Percentiles rank a stretch among this genome's conserved stretches.
Conservation (phyloP, 2,113 vertebrate species). For the Chroicocephalus ridibundus region DNA sequence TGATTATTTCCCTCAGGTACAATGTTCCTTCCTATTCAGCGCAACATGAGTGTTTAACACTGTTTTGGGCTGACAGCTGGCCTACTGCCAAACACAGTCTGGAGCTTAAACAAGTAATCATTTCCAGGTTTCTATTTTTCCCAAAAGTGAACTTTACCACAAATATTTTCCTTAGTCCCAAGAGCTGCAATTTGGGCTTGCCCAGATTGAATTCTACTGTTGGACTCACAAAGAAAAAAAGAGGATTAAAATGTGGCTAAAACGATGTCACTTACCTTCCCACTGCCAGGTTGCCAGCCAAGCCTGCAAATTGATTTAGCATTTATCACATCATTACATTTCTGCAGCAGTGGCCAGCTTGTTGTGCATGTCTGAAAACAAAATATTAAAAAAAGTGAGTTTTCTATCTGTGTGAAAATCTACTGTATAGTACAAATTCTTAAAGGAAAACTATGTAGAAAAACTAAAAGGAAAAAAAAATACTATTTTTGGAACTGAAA, state of each 20-base stretch:
- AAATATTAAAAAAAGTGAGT: neutral
- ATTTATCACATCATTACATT: conserved; percentile 87
- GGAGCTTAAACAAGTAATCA: neutral
- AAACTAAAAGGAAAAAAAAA: neutral
- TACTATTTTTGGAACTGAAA: neutral
- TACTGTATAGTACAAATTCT: neutral
- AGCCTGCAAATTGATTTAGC: conserved; percentile 92
- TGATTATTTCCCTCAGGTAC: neutral
- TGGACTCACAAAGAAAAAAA: neutral
- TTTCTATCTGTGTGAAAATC: conserved; percentile 15
- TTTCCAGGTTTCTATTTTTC: neutral
- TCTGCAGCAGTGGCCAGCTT: conserved; percentile 87
- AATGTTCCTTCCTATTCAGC: neutral
- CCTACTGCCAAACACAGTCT: neutral
- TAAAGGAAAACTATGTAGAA: neutral
- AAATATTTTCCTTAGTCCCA: neutral
- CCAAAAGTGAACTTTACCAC: neutral
- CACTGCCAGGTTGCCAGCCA: conserved; percentile 85
- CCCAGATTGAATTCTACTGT: neutral
- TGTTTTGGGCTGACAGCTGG: neutral
- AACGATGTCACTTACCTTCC: conserved; percentile 76
- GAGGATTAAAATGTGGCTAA: neutral
- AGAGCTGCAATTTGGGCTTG: neutral
- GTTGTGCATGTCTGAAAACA: conserved; percentile 78
- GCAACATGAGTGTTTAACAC: neutral